Evolutionary conservation across 2,797 vertebrate species (phyloP).

Genomic region (Sebastes steindachneri): DNA sequence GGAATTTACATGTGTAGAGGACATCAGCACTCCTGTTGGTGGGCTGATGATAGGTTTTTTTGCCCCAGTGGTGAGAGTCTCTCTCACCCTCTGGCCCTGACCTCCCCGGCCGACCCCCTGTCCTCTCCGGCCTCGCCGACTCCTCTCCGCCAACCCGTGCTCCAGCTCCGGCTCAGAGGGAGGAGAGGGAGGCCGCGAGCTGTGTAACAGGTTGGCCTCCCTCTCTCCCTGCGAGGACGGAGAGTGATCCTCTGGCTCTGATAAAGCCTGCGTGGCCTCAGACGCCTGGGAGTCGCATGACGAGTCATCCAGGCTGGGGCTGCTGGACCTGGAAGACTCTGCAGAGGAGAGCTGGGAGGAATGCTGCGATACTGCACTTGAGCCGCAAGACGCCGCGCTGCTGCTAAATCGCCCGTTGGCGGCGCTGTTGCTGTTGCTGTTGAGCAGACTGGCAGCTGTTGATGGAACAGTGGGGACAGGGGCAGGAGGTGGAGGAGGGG

Average conservation of each 20-base stretch:
- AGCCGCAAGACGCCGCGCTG: constrained; percentile 93
- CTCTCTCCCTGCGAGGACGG: constrained; percentile 85
- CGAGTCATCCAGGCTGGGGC: constrained; percentile 94
- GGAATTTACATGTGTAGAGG: constrained; percentile 83
- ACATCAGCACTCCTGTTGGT: constrained; percentile 87
- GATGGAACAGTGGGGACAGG: constrained; percentile 43
- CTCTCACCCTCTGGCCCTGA: constrained; percentile 84
- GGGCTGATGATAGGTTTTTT: constrained; percentile 86
- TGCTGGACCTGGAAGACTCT: constrained; percentile 97
- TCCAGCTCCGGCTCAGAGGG: constrained; percentile 89
- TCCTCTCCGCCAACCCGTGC: constrained; percentile 77
- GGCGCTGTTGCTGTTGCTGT: constrained; percentile 72
- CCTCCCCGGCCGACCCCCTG: constrained; percentile 82
- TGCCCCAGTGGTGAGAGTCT: constrained; percentile 62
- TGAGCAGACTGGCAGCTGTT: constrained; percentile 69
- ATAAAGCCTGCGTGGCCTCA: constrained; percentile 91
- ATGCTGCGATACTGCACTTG: constrained; percentile 94
- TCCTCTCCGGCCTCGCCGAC: constrained; percentile 86
- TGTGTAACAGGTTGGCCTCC: constrained; percentile 76
- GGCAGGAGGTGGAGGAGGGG: constrained; percentile 75
- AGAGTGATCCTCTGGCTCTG: constrained; percentile 89
- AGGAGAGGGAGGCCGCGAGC: constrained; percentile 84
- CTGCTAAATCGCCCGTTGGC: constrained; percentile 86
- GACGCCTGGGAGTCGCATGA: constrained; percentile 97
- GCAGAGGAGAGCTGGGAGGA: constrained; percentile 97